Evolutionary conservation across 2,113 vertebrate species (phyloP).

Genomic region (Asarcornis scutulata): DNA sequence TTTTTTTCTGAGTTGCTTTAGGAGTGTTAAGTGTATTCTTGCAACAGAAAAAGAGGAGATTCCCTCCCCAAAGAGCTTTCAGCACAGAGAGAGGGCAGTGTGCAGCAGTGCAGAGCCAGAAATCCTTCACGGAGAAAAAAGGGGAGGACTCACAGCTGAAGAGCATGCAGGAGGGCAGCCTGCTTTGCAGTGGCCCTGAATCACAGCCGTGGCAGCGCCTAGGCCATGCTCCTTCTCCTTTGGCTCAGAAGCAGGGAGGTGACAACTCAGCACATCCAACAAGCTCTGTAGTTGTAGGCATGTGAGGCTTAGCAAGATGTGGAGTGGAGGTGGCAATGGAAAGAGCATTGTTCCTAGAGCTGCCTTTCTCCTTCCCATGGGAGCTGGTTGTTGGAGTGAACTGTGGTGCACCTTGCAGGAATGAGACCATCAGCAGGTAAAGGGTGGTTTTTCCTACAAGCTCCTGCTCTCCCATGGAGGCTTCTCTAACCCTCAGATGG

Average conservation of each 20-base stretch:
- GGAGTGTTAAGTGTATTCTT: not conserved
- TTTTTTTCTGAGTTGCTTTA: not conserved
- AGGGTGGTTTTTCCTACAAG: not conserved
- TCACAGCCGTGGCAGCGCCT: not conserved
- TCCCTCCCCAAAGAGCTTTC: constrained; percentile 8
- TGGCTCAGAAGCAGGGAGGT: not conserved
- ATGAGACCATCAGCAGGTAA: not conserved
- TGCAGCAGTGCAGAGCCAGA: not conserved
- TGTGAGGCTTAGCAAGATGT: not conserved
- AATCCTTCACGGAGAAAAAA: not conserved
- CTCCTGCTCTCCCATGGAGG: not conserved
- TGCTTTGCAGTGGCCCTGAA: not conserved
- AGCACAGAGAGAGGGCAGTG: not conserved
- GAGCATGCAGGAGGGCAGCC: not conserved
- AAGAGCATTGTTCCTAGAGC: not conserved
- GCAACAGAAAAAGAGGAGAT: not conserved
- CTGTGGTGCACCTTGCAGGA: not conserved
- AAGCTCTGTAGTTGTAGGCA: not conserved
- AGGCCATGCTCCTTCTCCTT: not conserved
- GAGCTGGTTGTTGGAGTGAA: not conserved
- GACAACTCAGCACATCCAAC: not conserved
- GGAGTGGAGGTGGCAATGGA: not conserved
- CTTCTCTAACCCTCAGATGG: not conserved
- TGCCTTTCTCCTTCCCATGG: not conserved
- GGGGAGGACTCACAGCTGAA: not conserved